Base-by-base conservation (phyloP, 2,888 invertebrate genomes). In the Noctua pronuba region DNA sequence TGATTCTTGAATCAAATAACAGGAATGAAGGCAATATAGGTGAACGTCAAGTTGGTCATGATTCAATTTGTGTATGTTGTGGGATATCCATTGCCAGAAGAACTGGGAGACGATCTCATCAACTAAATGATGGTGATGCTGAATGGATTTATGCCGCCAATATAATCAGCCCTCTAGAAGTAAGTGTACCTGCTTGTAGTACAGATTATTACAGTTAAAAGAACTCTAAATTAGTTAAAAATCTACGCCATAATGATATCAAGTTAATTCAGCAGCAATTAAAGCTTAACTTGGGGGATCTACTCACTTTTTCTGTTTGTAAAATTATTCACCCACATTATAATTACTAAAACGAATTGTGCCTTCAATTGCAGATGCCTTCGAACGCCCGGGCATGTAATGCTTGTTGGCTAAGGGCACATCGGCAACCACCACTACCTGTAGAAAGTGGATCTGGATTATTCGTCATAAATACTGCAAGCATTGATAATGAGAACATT, bases 391-490 rank as follows among this genome's bases (percentile, higher is more conserved):
- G 49, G 31, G n/a, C 67, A 49, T 49, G 67, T 68, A 35, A 49
- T 35, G 35, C 49, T 68, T 44, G 65, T 65, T 44, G n/a, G 65
- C 44, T 8, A 66, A 66, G 44, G 24, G 41, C 49, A n/a, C 44
- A 21, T 44, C 46, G 68, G 46, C 7, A 28, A 28, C 65, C 38
- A 65, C 41, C 65, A 65, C 41, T 24, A 24, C 41, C 41, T 44
- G 65, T n/a, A 65, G 24, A 41, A 65, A 65, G n/a, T 65, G 65
- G 65, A 65, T 65, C 31, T 16, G 41, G 65, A 65, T 65, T 65
- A 65, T 65, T n/a, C 13, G n/a, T 44, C n/a, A 44, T 7, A n/a
- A 65, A n/a, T 41, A 65, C 65, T 44, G 65, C 65, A 11, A n/a
- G 65, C 13, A 65, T 41, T 65, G 6, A 65, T n/a, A 65, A 65